These are phyloP conservation scores for Hydropsyche tenuis DNA, from an alignment of 1,140 invertebrate genomes.

Conservation along the genomic window DNA sequence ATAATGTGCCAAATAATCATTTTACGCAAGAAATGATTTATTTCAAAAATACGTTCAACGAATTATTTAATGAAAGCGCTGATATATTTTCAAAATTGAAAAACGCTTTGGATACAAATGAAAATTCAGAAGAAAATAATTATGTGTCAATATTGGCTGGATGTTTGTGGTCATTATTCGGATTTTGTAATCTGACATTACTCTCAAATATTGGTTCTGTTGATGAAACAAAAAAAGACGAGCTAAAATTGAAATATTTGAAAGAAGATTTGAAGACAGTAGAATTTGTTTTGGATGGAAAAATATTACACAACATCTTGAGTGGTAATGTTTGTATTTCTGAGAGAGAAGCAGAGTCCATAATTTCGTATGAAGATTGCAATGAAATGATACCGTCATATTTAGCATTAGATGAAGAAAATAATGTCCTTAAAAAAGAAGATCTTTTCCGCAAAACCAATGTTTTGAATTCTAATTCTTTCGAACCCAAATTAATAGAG, in stretches of 20 bases:
- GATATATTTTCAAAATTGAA: slow-evolving; percentile 1
- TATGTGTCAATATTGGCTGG: background rate
- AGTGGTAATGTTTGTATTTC: slow-evolving; percentile 52
- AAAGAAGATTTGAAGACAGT: slow-evolving; percentile 67
- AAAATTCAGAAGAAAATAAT: slow-evolving; percentile 6
- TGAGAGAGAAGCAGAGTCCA: slow-evolving; percentile 38
- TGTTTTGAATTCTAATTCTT: slow-evolving; percentile 54
- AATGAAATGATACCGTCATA: slow-evolving; percentile 33
- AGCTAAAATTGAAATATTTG: slow-evolving; percentile 71
- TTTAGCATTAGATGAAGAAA: slow-evolving; percentile 8
- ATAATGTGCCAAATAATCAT: slow-evolving; percentile 6
- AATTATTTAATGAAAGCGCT: background rate
- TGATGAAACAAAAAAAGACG: slow-evolving; percentile 77
- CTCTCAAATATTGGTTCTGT: slow-evolving; percentile 62
- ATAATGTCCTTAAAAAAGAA: slow-evolving; percentile 33
- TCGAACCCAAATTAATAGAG: slow-evolving; percentile 54
- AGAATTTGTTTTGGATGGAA: slow-evolving; percentile 55
- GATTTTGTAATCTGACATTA: slow-evolving; percentile 49
- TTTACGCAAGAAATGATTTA: slow-evolving; percentile 13
- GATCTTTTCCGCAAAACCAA: slow-evolving; percentile 33
- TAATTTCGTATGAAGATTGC: slow-evolving; percentile 20
- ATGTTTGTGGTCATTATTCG: slow-evolving; percentile 39
- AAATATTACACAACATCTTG: slow-evolving; percentile 57
- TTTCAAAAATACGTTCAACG: slow-evolving; percentile 14
- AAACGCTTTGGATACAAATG: background rate